Evolutionary conservation across 2,113 vertebrate species (phyloP).

Genomic region (Cheilinus undulatus): DNA sequence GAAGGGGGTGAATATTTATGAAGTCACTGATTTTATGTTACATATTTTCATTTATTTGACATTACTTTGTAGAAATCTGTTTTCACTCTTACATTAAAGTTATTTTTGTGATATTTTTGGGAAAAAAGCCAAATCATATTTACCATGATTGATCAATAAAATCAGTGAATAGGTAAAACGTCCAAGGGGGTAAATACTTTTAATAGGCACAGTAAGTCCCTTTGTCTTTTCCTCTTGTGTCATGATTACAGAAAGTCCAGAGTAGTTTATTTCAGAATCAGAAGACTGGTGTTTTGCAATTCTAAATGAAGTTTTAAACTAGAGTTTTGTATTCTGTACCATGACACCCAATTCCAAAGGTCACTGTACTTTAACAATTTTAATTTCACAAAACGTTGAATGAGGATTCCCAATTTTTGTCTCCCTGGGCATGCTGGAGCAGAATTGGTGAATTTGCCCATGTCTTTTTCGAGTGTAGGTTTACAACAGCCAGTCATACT

Average conservation of each 20-base stretch:
- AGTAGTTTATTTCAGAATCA: neutral
- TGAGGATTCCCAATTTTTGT: conserved; percentile 77
- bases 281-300: neutral
- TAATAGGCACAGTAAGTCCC: neutral
- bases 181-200: no score
- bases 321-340: neutral
- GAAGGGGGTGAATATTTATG: no score
- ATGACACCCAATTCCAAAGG: neutral
- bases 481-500: conserved; percentile 46
- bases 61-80: no score
- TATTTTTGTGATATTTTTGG: no score
- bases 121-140: no score
- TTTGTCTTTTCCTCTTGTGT: neutral
- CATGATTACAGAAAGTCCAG: neutral
- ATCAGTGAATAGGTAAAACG: no score
- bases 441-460: conserved; percentile 82
- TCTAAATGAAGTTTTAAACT: neutral
- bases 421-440: conserved; percentile 75
- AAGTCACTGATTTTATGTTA: no score
- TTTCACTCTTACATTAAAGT: no score
- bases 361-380: conserved; percentile 27
- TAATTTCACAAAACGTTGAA: conserved; percentile 61
- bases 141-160: no score
- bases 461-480: conserved; percentile 81
- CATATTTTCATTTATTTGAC: no score